Evolutionary conservation across 2,797 vertebrate genomes (phyloP).

Genomic region (Trachops cirrhosus): DNA sequence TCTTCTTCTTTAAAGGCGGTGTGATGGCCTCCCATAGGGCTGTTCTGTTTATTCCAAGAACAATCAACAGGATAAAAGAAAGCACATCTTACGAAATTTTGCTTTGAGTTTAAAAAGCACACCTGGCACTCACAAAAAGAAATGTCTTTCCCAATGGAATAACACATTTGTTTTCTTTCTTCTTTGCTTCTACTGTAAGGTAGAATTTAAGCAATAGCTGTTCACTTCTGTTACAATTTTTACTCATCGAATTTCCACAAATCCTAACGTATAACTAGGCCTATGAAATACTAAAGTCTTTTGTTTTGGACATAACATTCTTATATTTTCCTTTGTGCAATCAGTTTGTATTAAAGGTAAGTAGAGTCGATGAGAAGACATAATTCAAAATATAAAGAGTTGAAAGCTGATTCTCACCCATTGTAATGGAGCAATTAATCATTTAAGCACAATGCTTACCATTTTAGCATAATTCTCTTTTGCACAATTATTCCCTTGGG

Average conservation of each 20-base stretch:
- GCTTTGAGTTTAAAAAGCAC: slow-evolving; percentile 16
- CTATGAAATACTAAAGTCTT: background rate
- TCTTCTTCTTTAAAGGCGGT: background rate
- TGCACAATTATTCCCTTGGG: background rate
- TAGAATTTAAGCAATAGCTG: background rate
- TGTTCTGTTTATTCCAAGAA: background rate
- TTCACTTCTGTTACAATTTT: slow-evolving; percentile 33
- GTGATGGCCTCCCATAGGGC: background rate
- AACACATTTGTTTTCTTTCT: background rate
- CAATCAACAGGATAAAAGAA: slow-evolving; percentile 7
- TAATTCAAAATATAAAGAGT: background rate
- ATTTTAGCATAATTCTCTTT: background rate
- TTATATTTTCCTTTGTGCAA: background rate
- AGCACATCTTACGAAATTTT: background rate
- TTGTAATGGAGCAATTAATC: background rate
- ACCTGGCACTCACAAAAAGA: slow-evolving; percentile 1
- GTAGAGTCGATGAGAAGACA: background rate
- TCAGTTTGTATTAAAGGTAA: background rate
- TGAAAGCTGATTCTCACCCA: background rate
- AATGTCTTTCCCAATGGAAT: background rate
- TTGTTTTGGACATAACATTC: background rate
- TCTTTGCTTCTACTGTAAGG: background rate
- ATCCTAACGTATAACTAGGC: background rate
- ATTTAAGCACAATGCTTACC: background rate
- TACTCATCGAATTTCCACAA: background rate